Evolutionary conservation across 1,140 invertebrate species (phyloP).

Genomic region (Drosophila pruinosa): DNA sequence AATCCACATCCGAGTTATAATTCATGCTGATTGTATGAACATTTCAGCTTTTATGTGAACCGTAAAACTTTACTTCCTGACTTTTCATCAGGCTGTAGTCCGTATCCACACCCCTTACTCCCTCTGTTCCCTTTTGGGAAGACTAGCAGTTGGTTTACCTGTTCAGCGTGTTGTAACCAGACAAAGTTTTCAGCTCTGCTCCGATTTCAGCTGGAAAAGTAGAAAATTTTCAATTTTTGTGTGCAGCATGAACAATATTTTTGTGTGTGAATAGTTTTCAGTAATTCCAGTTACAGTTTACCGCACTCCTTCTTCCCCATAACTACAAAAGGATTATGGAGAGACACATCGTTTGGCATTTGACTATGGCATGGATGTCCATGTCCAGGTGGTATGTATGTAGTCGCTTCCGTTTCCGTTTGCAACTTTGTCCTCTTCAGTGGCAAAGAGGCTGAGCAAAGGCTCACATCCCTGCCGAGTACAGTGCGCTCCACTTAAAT

Average conservation of each 20-base stretch:
- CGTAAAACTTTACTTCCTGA: conserved; percentile 80
- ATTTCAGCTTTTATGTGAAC: conserved; percentile 81
- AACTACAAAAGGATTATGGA: conserved; percentile 30
- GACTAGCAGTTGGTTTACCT: conserved; percentile 11
- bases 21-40: conserved; percentile 81
- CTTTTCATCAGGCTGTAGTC: conserved; percentile 66
- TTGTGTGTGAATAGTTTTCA: conserved; percentile 52
- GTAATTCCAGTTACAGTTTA: conserved; percentile 78
- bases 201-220: conserved; percentile 42
- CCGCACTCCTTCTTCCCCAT: neutral
- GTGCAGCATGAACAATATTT: conserved; percentile 54
- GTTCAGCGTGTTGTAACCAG: conserved; percentile 26
- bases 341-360: conserved; percentile 8
- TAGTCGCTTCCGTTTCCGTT: conserved; percentile 72
- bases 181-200: conserved; percentile 52
- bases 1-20: conserved; percentile 81
- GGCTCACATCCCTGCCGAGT: neutral
- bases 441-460: neutral
- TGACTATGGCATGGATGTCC: too few species aligned
- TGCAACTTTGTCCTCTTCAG: conserved; percentile 65
- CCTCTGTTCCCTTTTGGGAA: neutral
- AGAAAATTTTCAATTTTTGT: conserved; percentile 72
- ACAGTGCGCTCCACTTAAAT: conserved; percentile 58
- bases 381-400: neutral
- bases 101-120: neutral